These are phyloP conservation scores for Trichopria drosophilae DNA, from an alignment of 2,888 invertebrate species.

Conservation along the genomic window DNA sequence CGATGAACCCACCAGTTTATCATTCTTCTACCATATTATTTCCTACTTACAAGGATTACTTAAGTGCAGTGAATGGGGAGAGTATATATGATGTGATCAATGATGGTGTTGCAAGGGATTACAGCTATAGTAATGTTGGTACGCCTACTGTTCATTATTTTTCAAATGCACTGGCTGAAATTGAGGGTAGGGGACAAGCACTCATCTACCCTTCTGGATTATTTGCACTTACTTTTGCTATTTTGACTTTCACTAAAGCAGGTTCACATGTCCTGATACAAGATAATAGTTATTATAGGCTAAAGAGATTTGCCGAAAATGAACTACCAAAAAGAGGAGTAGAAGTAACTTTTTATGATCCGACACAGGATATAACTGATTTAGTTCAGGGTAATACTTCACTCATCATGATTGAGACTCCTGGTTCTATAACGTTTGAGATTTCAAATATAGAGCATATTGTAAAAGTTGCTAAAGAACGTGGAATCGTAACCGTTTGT, in stretches of 20 bases:
- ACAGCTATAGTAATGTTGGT: conserved; percentile 20
- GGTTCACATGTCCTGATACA: conserved; percentile 14
- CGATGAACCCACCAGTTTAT: conserved; percentile 19
- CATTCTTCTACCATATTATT: conserved; percentile 22
- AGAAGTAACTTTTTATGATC: conserved; percentile 22
- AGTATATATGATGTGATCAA: conserved; percentile 20
- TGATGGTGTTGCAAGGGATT: conserved; percentile 20
- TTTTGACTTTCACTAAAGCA: conserved; percentile 17
- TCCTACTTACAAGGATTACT: conserved; percentile 19
- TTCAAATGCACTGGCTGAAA: conserved; percentile 20
- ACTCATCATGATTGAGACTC: conserved; percentile 19
- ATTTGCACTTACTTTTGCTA: conserved; percentile 22
- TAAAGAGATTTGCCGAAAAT: conserved; percentile 18
- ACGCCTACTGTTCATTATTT: conserved; percentile 19
- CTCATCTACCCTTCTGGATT: conserved; percentile 17
- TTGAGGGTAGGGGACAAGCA: conserved; percentile 18
- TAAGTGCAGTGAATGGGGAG: conserved; percentile 18
- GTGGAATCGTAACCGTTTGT: conserved; percentile 16
- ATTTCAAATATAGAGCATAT: conserved; percentile 21
- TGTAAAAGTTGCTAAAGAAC: conserved; percentile 18
- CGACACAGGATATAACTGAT: conserved; percentile 22
- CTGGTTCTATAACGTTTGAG: conserved; percentile 20
- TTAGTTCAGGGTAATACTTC: conserved; percentile 21
- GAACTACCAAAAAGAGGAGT: conserved; percentile 18
- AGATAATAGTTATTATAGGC: conserved; percentile 18